Evolutionary conservation across 2,888 invertebrate genomes (phyloP), one percentile per base, ranked within the genome.

Genomic region (Drymonia ruficornis): DNA sequence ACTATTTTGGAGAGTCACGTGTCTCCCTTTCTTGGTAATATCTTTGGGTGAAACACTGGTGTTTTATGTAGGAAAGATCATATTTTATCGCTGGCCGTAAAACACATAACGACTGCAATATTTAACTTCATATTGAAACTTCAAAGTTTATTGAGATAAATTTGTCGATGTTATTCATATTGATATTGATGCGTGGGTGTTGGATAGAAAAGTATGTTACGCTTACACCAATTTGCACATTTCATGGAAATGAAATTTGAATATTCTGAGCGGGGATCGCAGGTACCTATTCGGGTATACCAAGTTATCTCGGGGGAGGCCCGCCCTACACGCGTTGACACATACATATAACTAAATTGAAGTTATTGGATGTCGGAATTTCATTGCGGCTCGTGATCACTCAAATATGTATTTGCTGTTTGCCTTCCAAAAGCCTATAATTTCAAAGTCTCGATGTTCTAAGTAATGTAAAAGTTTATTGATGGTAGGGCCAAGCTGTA

Each of bases 181-280:
- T 62, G 57, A 67, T 62, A 64, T 47, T 50, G 50, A 50, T 51
- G 43, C 12, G 46, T 59, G 54, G 50, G 49, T n/a, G 13, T 13
- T 0, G 5, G 13, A n/a, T 36, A 11, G 5, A 36, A n/a, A 0
- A n/a, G n/a, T n/a, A n/a, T 36, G 13, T 36, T 36, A n/a, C n/a
- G 36, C n/a, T 36, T 78, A 68, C 69, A 64, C 74, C 82, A 84
- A 85, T 86, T 86, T 86, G 65, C 70, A 68, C 76, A 70, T 76
- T 67, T 74, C 74, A 67, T 63, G 61, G 64, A 74, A 78, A 83
- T 83, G 76, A 80, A 83, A 85, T 84, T 83, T 81, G 84, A 83
- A 86, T 84, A 84, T 79, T 68, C 71, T 70, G 63, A 61, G 65
- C 53, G 52, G 57, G 58, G 65, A 61, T 65, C 50, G 45, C 50